Percentiles rank a stretch among this genome's conserved stretches.
Evolutionary conservation across 1,140 invertebrate genomes (phyloP).

Genomic region (Saccostrea glomerata): DNA sequence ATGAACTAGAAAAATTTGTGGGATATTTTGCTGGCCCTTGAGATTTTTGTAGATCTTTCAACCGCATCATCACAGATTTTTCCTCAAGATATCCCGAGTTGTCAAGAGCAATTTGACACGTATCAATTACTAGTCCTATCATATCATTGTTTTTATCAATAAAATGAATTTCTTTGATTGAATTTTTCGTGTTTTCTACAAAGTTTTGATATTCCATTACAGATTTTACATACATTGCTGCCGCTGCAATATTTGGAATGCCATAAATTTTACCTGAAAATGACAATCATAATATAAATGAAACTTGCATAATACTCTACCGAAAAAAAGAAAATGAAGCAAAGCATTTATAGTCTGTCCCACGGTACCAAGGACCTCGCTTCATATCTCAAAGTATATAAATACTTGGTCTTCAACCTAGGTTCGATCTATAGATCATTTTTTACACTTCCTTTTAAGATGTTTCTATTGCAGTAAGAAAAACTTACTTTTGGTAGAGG

Average conservation of each 20-base stretch:
- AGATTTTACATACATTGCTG: slow-evolving; percentile 5
- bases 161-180: slow-evolving; percentile 56
- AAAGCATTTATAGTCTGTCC: too few relatives aligned
- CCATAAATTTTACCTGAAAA: not conserved
- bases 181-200: not conserved
- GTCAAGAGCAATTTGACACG: not conserved
- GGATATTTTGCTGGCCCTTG: not conserved
- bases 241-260: not conserved
- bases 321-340: too few relatives aligned
- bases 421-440: too few relatives aligned
- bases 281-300: not conserved
- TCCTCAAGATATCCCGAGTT: not conserved
- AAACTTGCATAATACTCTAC: not conserved
- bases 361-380: too few relatives aligned
- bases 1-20: too few relatives aligned
- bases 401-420: too few relatives aligned
- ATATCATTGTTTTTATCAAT: slow-evolving; percentile 58
- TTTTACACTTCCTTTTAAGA: too few relatives aligned
- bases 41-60: not conserved
- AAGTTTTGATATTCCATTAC: not conserved
- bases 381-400: too few relatives aligned
- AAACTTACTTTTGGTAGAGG: too few relatives aligned
- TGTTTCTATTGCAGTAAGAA: too few relatives aligned
- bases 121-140: slow-evolving; percentile 42
- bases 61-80: not conserved